Evolutionary conservation across 2,797 vertebrate genomes (phyloP).

Genomic region (Galago senegalensis): DNA sequence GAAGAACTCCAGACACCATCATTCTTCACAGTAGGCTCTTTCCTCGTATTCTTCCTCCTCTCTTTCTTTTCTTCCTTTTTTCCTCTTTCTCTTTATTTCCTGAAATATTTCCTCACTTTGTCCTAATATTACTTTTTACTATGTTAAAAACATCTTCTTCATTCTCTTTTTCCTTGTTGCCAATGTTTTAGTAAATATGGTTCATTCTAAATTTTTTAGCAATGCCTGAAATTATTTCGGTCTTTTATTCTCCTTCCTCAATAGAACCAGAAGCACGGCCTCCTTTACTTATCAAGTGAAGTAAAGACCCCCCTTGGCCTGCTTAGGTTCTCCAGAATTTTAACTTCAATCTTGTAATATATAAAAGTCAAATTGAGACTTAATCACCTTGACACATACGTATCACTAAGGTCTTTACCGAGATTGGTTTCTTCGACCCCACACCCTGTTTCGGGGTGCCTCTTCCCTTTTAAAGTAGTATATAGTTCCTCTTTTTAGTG

Average conservation of each 20-base stretch:
- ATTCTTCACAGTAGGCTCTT: background rate
- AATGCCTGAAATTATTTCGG: background rate
- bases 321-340: background rate
- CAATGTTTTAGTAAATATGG: background rate
- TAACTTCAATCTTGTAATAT: background rate
- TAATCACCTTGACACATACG: too few relatives aligned
- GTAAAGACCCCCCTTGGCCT: rapidly evolving
- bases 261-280: rapidly evolving
- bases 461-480: background rate
- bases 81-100: background rate
- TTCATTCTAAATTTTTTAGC: background rate
- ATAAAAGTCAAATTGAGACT: background rate
- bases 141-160: background rate
- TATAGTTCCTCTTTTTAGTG: too few relatives aligned
- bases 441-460: rapidly evolving
- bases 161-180: background rate
- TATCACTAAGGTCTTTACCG: background rate
- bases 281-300: rapidly evolving
- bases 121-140: background rate
- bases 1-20: too few relatives aligned
- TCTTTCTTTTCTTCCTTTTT: background rate
- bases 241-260: background rate
- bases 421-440: background rate
- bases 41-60: background rate
- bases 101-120: background rate